Evolutionary conservation across 2,888 invertebrate genomes (phyloP).

Genomic region (Peribatodes rhomboidaria): DNA sequence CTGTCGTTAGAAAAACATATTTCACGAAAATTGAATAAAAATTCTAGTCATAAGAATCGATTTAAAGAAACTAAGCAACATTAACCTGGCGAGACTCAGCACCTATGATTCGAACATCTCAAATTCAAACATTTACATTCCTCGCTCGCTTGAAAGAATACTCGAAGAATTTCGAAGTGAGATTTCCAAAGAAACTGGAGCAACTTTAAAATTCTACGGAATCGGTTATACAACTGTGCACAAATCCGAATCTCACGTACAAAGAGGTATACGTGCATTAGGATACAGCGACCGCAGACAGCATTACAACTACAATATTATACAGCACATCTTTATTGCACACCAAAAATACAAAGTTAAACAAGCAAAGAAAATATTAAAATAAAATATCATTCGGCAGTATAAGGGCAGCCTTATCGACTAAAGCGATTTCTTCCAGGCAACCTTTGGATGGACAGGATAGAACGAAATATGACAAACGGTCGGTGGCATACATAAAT

Average conservation of each 20-base stretch:
- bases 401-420: no score
- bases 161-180: constrained; percentile 23
- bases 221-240: constrained; percentile 46
- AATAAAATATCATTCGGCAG: no score
- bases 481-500: no score
- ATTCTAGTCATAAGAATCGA: not conserved
- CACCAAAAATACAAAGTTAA: no score
- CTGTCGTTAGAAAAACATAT: no score
- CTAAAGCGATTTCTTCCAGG: no score
- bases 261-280: constrained; percentile 11
- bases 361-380: no score
- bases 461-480: no score
- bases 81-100: not conserved
- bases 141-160: constrained; percentile 23
- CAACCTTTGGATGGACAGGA: no score
- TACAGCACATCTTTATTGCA: no score
- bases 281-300: not conserved
- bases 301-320: no score
- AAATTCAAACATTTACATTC: constrained; percentile 31
- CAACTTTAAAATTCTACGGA: constrained; percentile 47
- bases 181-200: constrained; percentile 33
- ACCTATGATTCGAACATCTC: constrained; percentile 25
- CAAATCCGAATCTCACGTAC: constrained; percentile 45
- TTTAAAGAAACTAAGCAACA: constrained; percentile 12
- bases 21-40: no score